Conservation (phyloP, 2,797 vertebrate genomes). For the Oophaga sylvatica region DNA sequence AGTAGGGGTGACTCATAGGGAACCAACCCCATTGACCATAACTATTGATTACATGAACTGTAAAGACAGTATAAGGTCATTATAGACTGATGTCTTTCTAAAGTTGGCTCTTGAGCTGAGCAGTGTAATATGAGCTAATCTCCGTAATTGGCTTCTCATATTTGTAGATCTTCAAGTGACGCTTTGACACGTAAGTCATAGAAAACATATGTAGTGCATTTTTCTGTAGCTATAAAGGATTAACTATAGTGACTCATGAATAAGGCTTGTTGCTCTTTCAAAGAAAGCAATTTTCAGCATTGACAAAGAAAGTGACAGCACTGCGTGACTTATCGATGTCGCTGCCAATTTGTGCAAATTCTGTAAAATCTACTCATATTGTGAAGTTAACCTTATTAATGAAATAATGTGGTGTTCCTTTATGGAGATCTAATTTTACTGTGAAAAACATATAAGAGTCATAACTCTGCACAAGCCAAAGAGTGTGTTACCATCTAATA, state of each 20-base stretch:
- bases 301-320: slow-evolving; percentile 11
- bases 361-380: background rate
- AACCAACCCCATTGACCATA: no score
- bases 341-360: slow-evolving; percentile 4
- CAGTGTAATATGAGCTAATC: slow-evolving; percentile 23
- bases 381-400: slow-evolving; percentile 20
- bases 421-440: background rate
- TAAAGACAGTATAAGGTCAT: background rate
- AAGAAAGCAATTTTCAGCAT: slow-evolving; percentile 18
- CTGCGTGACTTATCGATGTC: slow-evolving; percentile 14
- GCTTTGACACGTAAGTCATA: slow-evolving; percentile 6
- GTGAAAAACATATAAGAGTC: background rate
- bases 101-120: background rate
- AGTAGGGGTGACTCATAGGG: no score
- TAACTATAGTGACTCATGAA: slow-evolving; percentile 9
- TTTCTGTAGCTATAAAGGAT: background rate
- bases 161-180: background rate
- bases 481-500: background rate
- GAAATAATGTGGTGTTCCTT: background rate
- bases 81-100: slow-evolving; percentile 28
- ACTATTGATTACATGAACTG: no score
- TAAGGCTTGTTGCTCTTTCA: background rate
- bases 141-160: background rate
- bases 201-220: slow-evolving; percentile 27
- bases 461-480: background rate